These are phyloP conservation scores for Isotomurus palustris DNA, from an alignment of 2,888 invertebrate species.

Conservation along the genomic window DNA sequence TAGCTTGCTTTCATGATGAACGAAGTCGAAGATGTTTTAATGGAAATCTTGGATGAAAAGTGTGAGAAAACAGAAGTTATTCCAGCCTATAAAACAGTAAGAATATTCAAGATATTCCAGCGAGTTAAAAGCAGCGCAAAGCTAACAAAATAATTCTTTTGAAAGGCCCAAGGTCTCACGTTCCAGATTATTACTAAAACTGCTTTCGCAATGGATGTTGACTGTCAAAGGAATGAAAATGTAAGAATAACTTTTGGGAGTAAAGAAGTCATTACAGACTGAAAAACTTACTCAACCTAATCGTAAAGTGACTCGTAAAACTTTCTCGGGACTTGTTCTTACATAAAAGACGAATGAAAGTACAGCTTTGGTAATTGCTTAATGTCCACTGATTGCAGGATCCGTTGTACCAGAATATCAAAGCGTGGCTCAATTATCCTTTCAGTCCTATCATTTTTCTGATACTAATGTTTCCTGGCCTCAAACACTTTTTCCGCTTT, in stretches of 20 bases:
- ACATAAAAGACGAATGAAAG: too few relatives aligned
- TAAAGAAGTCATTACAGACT: too few relatives aligned
- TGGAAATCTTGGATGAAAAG: constrained; percentile 44
- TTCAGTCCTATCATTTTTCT: constrained; percentile 43
- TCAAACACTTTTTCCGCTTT: constrained; percentile 42
- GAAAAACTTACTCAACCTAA: too few relatives aligned
- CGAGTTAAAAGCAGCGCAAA: too few relatives aligned
- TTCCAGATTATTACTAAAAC: constrained; percentile 42
- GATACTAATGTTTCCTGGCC: constrained; percentile 45
- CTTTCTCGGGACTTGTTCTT: too few relatives aligned
- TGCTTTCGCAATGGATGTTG: constrained; percentile 45
- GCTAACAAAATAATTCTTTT: too few relatives aligned
- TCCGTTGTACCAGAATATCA: constrained; percentile 41
- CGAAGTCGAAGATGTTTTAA: constrained; percentile 41
- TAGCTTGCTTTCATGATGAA: constrained; percentile 44
- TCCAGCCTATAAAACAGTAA: constrained; percentile 41
- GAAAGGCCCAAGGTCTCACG: neutral
- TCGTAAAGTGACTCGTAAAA: too few relatives aligned
- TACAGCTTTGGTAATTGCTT: too few relatives aligned
- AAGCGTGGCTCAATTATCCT: constrained; percentile 45
- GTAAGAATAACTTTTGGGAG: constrained; percentile 26
- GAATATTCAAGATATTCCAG: too few relatives aligned
- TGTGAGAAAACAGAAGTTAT: constrained; percentile 34
- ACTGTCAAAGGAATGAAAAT: constrained; percentile 45
- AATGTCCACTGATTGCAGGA: constrained; percentile 25